Evolutionary conservation across 2,888 invertebrate genomes (phyloP).

Genomic region (Andrena marginata): DNA sequence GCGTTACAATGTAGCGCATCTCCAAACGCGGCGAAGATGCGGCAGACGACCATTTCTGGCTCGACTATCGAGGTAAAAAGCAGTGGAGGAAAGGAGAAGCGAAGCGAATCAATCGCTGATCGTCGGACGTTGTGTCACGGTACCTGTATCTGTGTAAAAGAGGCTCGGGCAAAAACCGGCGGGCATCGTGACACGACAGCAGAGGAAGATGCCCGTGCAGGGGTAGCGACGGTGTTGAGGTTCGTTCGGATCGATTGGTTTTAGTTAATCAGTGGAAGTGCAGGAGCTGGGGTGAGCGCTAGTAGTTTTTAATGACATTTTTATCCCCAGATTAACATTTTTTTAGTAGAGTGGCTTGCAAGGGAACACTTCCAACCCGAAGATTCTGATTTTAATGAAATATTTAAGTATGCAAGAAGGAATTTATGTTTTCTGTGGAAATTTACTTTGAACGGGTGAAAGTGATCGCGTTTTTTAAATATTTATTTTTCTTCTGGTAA

Average conservation of each 20-base stretch:
- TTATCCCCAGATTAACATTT: no score
- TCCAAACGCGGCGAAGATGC: neutral
- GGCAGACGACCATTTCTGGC: conserved; percentile 5
- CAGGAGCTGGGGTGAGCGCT: neutral
- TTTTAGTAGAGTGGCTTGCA: no score
- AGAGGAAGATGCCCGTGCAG: neutral
- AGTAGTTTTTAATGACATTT: no score
- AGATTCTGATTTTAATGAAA: no score
- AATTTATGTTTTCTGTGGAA: no score
- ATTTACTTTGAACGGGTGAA: no score
- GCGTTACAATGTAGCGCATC: neutral
- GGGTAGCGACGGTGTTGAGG: conserved; percentile 25
- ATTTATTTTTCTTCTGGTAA: no score
- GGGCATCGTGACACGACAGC: conserved; percentile 7
- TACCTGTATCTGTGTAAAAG: conserved; percentile 41
- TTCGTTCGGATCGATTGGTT: conserved; percentile 11
- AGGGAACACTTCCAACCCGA: no score
- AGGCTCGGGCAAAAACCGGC: conserved; percentile 52
- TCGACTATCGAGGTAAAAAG: conserved; percentile 21
- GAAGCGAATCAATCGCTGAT: conserved; percentile 52
- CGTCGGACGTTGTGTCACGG: conserved; percentile 36
- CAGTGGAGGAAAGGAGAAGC: conserved; percentile 30
- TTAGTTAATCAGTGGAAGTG: neutral
- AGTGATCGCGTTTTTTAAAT: no score
- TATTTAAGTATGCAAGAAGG: no score